These are phyloP conservation scores for Ambastaia sidthimunki DNA, from an alignment of 2,797 vertebrate species.

Conservation along the genomic window DNA sequence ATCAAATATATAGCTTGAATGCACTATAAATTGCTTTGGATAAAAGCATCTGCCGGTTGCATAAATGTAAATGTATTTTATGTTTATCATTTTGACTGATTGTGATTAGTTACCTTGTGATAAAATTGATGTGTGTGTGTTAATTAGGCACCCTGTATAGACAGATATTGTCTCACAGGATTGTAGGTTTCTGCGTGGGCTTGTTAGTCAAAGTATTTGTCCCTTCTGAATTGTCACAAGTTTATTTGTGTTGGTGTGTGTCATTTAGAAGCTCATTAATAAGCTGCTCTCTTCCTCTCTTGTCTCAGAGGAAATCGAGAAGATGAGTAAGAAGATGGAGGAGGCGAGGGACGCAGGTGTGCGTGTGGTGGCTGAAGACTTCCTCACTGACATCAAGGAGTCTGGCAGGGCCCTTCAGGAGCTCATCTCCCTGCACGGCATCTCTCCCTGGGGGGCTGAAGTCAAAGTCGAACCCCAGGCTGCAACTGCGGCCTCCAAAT, in stretches of 20 bases:
- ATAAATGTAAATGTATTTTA: not conserved
- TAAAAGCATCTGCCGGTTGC: too few relatives aligned
- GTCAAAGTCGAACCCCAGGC: conserved; percentile 84
- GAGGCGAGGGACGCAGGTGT: conserved; percentile 88
- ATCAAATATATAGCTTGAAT: too few relatives aligned
- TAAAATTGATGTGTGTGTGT: not conserved
- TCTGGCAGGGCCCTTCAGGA: conserved; percentile 87
- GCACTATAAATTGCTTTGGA: too few relatives aligned
- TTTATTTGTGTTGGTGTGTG: conserved; percentile 5
- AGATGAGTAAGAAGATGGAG: conserved; percentile 98
- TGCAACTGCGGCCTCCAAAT: conserved; percentile 76
- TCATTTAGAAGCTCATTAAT: conserved; percentile 4
- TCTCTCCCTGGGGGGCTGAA: conserved; percentile 93
- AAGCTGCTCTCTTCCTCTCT: conserved; percentile 5
- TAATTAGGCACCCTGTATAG: not conserved
- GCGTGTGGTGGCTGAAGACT: conserved; percentile 88
- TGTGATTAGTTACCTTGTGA: not conserved
- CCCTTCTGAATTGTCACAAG: not conserved
- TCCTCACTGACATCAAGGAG: conserved; percentile 86
- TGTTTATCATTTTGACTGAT: not conserved
- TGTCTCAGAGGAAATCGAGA: conserved; percentile 92
- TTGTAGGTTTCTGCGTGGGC: not conserved
- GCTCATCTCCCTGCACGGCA: conserved; percentile 83
- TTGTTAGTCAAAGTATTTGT: not conserved
- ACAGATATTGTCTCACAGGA: not conserved